Conservation (phyloP, 2,888 invertebrate genomes). For the Drosophila longiperda region DNA sequence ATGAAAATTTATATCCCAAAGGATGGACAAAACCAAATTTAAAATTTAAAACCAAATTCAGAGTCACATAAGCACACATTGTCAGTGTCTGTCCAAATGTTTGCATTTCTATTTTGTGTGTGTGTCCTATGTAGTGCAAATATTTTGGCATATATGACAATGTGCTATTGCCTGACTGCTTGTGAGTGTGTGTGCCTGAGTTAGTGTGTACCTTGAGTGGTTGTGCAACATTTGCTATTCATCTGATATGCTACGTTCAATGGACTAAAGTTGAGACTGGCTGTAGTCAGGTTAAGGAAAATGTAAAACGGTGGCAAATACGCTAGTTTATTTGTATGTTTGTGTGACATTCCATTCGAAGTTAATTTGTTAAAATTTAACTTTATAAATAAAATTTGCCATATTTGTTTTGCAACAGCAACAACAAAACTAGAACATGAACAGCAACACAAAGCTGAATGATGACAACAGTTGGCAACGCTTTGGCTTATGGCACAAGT, state of each 20-base stretch:
- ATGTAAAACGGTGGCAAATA: constrained; percentile 10
- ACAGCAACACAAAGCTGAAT: not conserved
- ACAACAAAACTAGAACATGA: constrained; percentile 23
- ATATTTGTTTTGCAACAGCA: constrained; percentile 41
- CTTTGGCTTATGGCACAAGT: constrained; percentile 47
- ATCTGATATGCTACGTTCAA: constrained; percentile 35
- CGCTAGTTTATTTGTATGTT: constrained; percentile 55
- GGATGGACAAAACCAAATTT: constrained; percentile 52
- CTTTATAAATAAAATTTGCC: constrained; percentile 67
- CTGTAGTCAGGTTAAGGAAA: not conserved
- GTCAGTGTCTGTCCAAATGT: constrained; percentile 14
- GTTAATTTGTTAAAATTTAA: constrained; percentile 77
- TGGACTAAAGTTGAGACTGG: constrained; percentile 3
- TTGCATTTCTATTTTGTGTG: not conserved
- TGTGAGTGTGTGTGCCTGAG: constrained; percentile 24
- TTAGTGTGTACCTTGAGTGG: constrained; percentile 36
- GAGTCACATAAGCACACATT: constrained; percentile 37
- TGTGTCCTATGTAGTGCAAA: constrained; percentile 62
- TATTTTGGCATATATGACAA: constrained; percentile 68
- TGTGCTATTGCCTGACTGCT: constrained; percentile 51
- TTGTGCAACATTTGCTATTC: constrained; percentile 57
- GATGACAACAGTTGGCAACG: constrained; percentile 43
- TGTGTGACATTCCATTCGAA: constrained; percentile 57
- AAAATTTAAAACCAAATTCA: constrained; percentile 67
- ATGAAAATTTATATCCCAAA: constrained; percentile 65